Evolutionary conservation across 2,113 vertebrate genomes (phyloP), one percentile per base, ranked within the genome.

Genomic region (Mixornis gularis): DNA sequence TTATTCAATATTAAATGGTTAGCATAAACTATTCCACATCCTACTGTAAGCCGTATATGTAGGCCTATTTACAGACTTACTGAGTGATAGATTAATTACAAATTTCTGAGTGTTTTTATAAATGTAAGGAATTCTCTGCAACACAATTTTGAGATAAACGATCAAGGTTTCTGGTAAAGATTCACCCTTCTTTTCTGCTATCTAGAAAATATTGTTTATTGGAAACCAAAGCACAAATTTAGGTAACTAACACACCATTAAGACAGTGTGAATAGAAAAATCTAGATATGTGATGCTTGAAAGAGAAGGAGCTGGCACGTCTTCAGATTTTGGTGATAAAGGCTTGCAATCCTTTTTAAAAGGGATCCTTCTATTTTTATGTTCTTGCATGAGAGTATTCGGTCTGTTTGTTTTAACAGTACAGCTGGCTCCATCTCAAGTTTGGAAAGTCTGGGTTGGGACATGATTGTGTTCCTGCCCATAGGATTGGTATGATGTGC

Each of bases 61-160:
- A 77, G 46, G 10, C 17, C 48, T 51, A 20, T 88, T 63, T 65
- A 64, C 44, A 83, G 44, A 13, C 18, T 81, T 78, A 41, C 24
- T 52, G 62, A 85, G 11, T 46, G 13, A 34, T n/a, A 58, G 6
- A 38, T 66, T 79, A 55, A 38, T 68, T 55, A 59, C 4, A 59
- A 70, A 58, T 9, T 59, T 63, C 9, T 69, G 24, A 10, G 2
- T 18, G 12, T 79, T 85, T 87, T 82, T 46, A 43, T 32, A 71
- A 26, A 48, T 18, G 1, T 36, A 59, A 88, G 14, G 49, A 69
- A 58, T 84, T 55, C 17, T 76, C 66, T 90, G 26, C 21, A 85
- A 43, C 0, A 1, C 9, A 32, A 6, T 52, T 63, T 64, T 79
- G 60, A 22, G n/a, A 46, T n/a, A 59, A 59, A 60, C 0, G 0